Evolutionary conservation across 2,888 invertebrate genomes (phyloP).

Genomic region (Rhimphoctona megacephalus): DNA sequence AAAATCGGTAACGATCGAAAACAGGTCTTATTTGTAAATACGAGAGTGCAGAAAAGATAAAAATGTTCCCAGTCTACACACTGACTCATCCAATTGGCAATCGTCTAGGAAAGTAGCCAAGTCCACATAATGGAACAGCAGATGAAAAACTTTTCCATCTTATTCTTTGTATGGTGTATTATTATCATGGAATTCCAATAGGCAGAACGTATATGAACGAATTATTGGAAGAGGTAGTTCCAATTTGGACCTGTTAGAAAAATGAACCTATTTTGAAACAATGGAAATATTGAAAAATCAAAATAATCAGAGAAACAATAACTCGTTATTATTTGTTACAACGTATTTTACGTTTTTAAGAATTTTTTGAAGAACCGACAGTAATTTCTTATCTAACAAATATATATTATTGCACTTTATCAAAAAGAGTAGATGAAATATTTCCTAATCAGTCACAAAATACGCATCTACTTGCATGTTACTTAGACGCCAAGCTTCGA

Average conservation of each 20-base stretch:
- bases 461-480: background rate
- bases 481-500: background rate
- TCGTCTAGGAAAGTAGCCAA: slow-evolving; percentile 59
- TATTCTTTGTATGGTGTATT: slow-evolving; percentile 5
- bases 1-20: slow-evolving; percentile 36
- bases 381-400: background rate
- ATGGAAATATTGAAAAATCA: background rate
- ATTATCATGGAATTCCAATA: slow-evolving; percentile 44
- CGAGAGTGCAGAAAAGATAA: background rate
- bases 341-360: no score
- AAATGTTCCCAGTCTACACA: slow-evolving; percentile 17
- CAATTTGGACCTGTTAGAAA: slow-evolving; percentile 10
- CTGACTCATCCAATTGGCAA: slow-evolving; percentile 62
- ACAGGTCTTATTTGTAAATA: background rate
- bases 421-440: background rate
- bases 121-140: slow-evolving; percentile 35
- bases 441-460: background rate
- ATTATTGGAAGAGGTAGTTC: background rate
- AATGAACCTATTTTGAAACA: background rate
- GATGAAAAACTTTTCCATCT: slow-evolving; percentile 56
- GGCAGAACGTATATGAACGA: slow-evolving; percentile 16
- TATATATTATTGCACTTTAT: background rate
- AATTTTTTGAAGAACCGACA: background rate
- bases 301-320: background rate
- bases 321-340: no score